A percentile compares a stretch with the other conserved stretches of the same genome.
phyloP scores from a whole-genome alignment of 92 coral and sea anemone species.

The Epizoanthus stellaris region DNA sequence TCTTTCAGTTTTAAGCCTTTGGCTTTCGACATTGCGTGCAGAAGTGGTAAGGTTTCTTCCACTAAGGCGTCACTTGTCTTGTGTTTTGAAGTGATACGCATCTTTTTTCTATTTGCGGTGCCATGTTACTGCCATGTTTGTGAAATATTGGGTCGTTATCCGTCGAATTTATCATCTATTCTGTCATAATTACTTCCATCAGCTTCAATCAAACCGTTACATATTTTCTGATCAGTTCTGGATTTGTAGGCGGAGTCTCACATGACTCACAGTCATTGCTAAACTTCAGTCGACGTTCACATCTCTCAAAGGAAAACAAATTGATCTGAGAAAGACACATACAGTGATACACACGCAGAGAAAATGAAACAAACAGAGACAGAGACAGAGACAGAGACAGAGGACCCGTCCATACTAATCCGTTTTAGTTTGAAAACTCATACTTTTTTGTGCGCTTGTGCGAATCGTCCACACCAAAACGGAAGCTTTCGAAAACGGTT shows the following conservation, averaged over 20 bases:
- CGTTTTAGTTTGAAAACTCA: too few species aligned
- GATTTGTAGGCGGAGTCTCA: not conserved
- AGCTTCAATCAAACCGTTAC: conserved; percentile 31
- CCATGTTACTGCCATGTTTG: conserved; percentile 26
- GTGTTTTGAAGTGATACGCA: conserved; percentile 4
- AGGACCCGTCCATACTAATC: too few species aligned
- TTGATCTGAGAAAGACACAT: too few species aligned
- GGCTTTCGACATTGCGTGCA: conserved; percentile 33
- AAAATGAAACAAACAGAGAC: too few species aligned
- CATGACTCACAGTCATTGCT: not conserved
- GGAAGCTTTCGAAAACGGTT: too few species aligned
- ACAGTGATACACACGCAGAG: too few species aligned
- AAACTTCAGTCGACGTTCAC: too few species aligned
- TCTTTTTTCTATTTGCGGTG: conserved; percentile 10
- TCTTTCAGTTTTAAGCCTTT: not conserved
- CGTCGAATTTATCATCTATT: conserved; percentile 18
- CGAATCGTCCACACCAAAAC: too few species aligned
- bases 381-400: too few species aligned
- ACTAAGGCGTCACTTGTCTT: conserved; percentile 24
- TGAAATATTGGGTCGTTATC: conserved; percentile 7
- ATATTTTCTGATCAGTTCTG: not conserved
- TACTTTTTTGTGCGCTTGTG: too few species aligned
- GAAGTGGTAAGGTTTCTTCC: not conserved
- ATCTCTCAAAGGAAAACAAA: too few species aligned
- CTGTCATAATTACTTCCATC: conserved; percentile 35